These are phyloP conservation scores for Tillus elongatus DNA, from an alignment of 2,888 invertebrate genomes.

Conservation along the genomic window DNA sequence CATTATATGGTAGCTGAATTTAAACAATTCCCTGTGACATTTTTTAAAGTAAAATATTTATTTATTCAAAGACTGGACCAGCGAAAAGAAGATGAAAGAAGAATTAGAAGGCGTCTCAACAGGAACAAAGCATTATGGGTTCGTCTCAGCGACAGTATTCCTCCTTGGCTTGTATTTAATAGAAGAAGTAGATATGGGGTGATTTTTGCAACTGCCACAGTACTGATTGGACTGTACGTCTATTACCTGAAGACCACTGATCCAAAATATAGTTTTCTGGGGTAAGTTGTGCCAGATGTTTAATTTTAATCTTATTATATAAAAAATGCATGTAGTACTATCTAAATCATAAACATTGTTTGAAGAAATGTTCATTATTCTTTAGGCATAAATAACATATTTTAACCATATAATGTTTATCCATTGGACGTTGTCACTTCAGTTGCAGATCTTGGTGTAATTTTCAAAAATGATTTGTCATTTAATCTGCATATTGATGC, in stretches of 20 bases:
- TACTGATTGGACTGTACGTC: constrained; percentile 50
- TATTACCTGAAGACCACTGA: constrained; percentile 48
- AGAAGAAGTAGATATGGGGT: constrained; percentile 41
- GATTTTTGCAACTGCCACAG: constrained; percentile 48
- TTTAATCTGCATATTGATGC: too few relatives aligned
- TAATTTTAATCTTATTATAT: background rate
- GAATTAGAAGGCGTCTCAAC: constrained; percentile 42
- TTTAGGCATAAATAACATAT: too few relatives aligned
- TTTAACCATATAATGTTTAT: too few relatives aligned
- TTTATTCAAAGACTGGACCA: constrained; percentile 48
- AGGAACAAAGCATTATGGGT: constrained; percentile 34
- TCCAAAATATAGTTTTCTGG: constrained; percentile 27
- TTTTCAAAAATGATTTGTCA: too few relatives aligned
- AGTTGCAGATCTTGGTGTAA: too few relatives aligned
- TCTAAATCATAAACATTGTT: background rate
- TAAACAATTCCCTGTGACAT: too few relatives aligned
- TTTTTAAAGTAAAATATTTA: too few relatives aligned
- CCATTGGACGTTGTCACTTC: too few relatives aligned
- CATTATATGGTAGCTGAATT: too few relatives aligned
- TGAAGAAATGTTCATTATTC: too few relatives aligned
- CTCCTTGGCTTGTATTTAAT: constrained; percentile 40
- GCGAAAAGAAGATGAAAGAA: constrained; percentile 50
- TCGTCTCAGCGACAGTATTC: constrained; percentile 36
- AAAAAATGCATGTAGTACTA: background rate
- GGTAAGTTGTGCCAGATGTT: constrained; percentile 27